Base-by-base conservation (phyloP, 2,113 vertebrate genomes). In the Chlamydotis undulata region DNA sequence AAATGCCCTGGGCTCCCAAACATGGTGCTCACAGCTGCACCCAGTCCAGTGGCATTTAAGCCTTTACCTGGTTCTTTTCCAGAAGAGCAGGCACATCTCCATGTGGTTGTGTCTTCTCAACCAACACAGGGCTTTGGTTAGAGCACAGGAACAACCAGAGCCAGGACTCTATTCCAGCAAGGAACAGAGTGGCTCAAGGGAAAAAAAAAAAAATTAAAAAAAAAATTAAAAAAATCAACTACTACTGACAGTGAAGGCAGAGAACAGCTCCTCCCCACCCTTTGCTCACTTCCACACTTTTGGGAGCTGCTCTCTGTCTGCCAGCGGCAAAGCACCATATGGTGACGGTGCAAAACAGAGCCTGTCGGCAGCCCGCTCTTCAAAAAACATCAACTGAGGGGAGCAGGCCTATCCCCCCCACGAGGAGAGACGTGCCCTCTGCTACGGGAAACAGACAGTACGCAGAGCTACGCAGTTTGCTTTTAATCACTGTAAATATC, bases 281-380 rank as follows among this genome's bases (percentile, higher is more conserved):
- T 31, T 56, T 1, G 0, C 26, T 76, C 33, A 17, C 35, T 57
- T 70, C 49, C 8, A 23, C 3, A 0, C 8, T 39, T 83, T 28
- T 10, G 39, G 59, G 83, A 94, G 41, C 56, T 41, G 28, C 12
- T 77, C 12, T 73, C 53, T 4, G 12, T 45, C 60, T 29, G 47
- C 50, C 80, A 53, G 80, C n/a, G 73, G 60, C 31, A 41, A 47
- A 17, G 41, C 7, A 2, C 69, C 77, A 55, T 28, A 55, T 1
- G 12, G 79, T 41, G 64, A 70, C 1, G 5, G 64, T 39, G 53
- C 65, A 33, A 19, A 82, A 19, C 60, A 56, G 21, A 82, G 85
- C 73, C 57, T 22, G 68, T 35, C 69, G 75, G 68, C 78, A 75
- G 49, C 50, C 52, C 1, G 4, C 56, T 71, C 57, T 41, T 83